Evolutionary conservation across 2,888 invertebrate species (phyloP), one percentile per base, ranked within the genome.

Genomic region (Drosophila mayaguana): DNA sequence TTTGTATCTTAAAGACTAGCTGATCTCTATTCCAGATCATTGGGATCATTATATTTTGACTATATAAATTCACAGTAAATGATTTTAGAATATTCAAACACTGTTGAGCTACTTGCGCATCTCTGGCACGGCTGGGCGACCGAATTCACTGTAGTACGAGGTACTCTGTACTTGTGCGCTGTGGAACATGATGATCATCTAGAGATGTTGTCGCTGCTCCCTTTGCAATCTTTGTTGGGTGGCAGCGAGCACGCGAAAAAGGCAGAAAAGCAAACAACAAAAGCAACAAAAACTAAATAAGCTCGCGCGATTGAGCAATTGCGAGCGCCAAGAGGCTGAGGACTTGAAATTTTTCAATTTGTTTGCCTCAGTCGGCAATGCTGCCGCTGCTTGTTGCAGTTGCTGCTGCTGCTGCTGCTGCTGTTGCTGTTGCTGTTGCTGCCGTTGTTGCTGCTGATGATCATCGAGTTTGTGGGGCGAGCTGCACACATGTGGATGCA

Each of bases 291-390:
- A 48, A 28, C 6, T 7, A 32, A 50, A 55, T 28, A 42, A 55
- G 28, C 28, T 50, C 60, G 63, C 75, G 64, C 80, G 85, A 87
- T 85, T 87, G 88, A 87, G 87, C 87, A 89, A 84, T 83, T 78
- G 88, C 70, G 78, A 80, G 87, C 87, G 78, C 75, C 82, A 81
- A 87, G 83, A 84, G 83, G 73, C 75, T 77, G 87, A 87, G 89
- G 87, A 88, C 83, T 87, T 81, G 81, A 75, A 87, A 81, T 82
- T 85, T 88, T 89, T 83, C 83, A 85, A 85, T 88, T 89, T 87
- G 87, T 75, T 84, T 78, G 73, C 81, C 40, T 40, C 54, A 28
- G 25, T 73, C 50, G 66, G 59, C 38, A 75, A 76, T 75, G 72
- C 72, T 67, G 74, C 70, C 51, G 63, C 20, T 62, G 72, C 18